Percentiles rank a stretch among this genome's conserved stretches.
Conservation (phyloP, 2,797 vertebrate genomes). For the Simalia tracyae region DNA sequence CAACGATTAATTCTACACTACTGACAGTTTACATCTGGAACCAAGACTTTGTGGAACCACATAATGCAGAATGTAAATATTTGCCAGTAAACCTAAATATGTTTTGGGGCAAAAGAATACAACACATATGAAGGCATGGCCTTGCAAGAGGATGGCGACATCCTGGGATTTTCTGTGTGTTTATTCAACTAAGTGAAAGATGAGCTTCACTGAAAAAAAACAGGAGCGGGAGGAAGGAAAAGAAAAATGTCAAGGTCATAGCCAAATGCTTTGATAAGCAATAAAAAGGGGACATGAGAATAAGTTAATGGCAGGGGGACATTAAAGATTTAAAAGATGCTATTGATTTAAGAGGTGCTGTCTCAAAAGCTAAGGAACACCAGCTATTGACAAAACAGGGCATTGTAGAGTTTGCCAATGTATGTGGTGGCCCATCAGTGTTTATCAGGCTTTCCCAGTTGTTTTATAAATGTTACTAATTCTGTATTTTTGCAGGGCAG, state of each 20-base stretch:
- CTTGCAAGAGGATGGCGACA: constrained; percentile 20
- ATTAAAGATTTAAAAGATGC: constrained; percentile 75
- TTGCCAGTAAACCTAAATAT: constrained; percentile 16
- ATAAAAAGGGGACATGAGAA: constrained; percentile 58
- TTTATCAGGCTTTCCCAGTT: constrained; percentile 56
- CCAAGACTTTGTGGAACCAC: not conserved
- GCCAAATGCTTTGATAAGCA: constrained; percentile 61
- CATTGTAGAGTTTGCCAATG: constrained; percentile 41
- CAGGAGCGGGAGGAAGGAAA: constrained; percentile 2
- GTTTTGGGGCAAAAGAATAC: constrained; percentile 15
- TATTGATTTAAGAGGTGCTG: constrained; percentile 70
- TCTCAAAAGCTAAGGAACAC: constrained; percentile 56
- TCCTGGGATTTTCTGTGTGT: constrained; percentile 12
- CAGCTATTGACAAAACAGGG: constrained; percentile 54
- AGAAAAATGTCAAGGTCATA: constrained; percentile 64
- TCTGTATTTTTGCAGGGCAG: constrained; percentile 32
- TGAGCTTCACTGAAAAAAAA: constrained; percentile 45
- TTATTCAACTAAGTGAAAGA: constrained; percentile 63
- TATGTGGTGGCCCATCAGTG: constrained; percentile 19
- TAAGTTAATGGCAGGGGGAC: constrained; percentile 64
- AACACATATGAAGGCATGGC: constrained; percentile 30
- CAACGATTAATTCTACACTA: not conserved
- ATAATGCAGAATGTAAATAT: constrained; percentile 29
- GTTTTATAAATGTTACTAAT: constrained; percentile 56
- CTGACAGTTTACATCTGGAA: not conserved